Base-by-base conservation (phyloP, 2,113 vertebrate genomes). In the Sturnus vulgaris region DNA sequence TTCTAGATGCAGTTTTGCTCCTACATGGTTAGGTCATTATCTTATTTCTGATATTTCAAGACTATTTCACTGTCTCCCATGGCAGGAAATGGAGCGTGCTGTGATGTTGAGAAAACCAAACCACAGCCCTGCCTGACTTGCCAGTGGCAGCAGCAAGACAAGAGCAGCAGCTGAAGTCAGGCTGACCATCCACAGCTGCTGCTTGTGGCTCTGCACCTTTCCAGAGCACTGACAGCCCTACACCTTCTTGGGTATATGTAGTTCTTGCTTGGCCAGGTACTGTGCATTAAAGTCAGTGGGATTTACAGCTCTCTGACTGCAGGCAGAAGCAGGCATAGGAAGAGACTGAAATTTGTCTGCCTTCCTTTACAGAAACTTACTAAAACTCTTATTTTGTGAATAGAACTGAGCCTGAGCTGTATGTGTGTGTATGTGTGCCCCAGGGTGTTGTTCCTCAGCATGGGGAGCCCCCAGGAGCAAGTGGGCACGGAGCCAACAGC, bases 271-370 rank as follows among this genome's bases (percentile, higher is more conserved):
- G 56, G 64, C 44, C 35, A 50, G 35, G 12, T 55, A 22, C 35
- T 21, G 55, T 11, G 2, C 64, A 37, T 86, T 90, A 68, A 92
- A 81, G 53, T 93, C 92, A 96, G 90, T 69, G 94, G 88, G 82
- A 94, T 92, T 96, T 88, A 94, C 82, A 96, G 82, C 31, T 72
- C 64, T 47, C 12, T 33, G 70, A 65, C 47, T 50, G 30, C 56
- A 55, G 63, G 39, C 44, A 83, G 75, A 59, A 73, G 40, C 17
- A 82, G 39, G 40, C 0, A 1, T 6, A 49, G 47, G 27, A 79
- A 70, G 11, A 83, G 47, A 49, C 15, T n/a, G 30, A 52, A 28
- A 52, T 39, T 18, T 35, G 18, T 30, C 42, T 44, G 14, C 1
- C 4, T 71, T 63, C 33, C 55, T n/a, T 68, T 28, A 71, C 8